These are phyloP conservation scores for Melanocharis versteri DNA, from an alignment of 2,113 vertebrate species.

Conservation along the genomic window DNA sequence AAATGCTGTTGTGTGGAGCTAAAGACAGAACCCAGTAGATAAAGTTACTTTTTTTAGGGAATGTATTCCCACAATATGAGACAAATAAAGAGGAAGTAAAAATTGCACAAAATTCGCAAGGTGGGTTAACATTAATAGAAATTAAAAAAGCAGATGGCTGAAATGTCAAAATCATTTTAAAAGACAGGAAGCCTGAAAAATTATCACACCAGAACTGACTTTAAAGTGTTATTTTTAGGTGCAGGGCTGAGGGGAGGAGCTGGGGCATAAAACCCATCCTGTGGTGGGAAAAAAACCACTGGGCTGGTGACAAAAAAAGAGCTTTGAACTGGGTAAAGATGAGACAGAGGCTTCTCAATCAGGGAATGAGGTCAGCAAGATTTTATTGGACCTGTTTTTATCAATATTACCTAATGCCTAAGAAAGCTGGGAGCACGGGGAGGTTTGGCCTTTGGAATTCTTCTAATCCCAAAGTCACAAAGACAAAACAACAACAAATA, in stretches of 20 bases:
- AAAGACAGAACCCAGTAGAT: not conserved
- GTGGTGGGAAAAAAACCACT: not conserved
- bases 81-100: not conserved
- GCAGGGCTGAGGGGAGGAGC: not conserved
- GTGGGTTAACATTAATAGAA: not conserved
- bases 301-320: not conserved
- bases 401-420: not conserved
- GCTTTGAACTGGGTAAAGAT: not conserved
- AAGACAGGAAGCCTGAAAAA: not conserved
- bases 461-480: not conserved
- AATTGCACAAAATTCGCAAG: not conserved
- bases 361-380: not conserved
- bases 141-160: not conserved
- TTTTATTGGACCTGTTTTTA: not conserved
- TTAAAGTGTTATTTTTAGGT: not conserved
- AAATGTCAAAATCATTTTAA: not conserved
- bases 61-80: not conserved
- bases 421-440: not conserved
- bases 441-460: not conserved
- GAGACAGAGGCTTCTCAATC: not conserved
- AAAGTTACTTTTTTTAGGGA: not conserved
- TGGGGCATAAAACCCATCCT: not conserved
- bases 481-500: not conserved
- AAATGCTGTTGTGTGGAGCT: not conserved
- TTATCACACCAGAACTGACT: not conserved